phyloP scores from a whole-genome alignment of 1,140 invertebrate genomes.

The Oryctes rhinoceros region DNA sequence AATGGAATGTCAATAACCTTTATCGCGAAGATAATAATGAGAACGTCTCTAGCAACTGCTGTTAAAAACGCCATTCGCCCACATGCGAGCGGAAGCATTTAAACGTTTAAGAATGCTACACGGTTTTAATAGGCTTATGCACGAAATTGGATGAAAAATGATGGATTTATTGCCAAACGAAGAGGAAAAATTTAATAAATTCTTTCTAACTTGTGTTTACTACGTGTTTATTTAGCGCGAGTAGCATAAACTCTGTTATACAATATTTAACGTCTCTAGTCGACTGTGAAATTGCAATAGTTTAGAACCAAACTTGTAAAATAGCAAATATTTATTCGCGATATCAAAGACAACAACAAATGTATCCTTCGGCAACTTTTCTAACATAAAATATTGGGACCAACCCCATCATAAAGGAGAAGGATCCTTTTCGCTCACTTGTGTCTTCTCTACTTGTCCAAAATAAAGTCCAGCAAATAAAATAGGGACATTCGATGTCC shows the following conservation, averaged over 20 bases:
- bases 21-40: constrained; percentile 3
- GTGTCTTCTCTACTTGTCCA: too few species aligned
- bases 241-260: neutral
- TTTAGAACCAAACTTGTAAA: too few species aligned
- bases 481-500: too few species aligned
- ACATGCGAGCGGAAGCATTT: neutral
- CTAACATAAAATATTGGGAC: too few species aligned
- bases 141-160: neutral
- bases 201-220: constrained; percentile 26
- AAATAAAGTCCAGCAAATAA: too few species aligned
- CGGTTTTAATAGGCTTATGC: neutral
- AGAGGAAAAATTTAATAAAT: constrained; percentile 24
- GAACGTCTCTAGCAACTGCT: neutral
- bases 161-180: neutral
- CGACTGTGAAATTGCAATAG: too few species aligned
- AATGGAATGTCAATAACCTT: constrained; percentile 7
- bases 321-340: too few species aligned
- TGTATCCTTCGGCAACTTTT: too few species aligned
- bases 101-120: neutral
- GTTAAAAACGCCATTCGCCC: neutral
- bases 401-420: too few species aligned
- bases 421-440: too few species aligned
- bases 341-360: too few species aligned
- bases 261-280: too few species aligned
- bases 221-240: neutral